These are phyloP conservation scores for Notarius quadriscutis DNA, from an alignment of 2,113 vertebrate genomes.

Conservation along the genomic window DNA sequence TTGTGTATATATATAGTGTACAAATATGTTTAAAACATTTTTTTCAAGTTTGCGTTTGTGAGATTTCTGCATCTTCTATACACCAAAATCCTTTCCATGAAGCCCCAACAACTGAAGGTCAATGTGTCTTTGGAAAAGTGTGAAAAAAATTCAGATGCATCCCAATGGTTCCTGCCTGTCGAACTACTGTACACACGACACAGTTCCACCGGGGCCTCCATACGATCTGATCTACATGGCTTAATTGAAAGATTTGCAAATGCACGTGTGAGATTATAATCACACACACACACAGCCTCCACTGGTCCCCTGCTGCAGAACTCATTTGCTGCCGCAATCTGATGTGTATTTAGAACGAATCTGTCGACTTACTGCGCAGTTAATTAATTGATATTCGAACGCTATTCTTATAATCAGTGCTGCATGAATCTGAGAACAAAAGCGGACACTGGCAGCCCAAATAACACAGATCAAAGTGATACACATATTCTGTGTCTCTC, in stretches of 20 bases:
- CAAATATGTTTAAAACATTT: neutral
- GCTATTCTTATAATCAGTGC: slow-evolving; percentile 78
- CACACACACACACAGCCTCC: slow-evolving; percentile 52
- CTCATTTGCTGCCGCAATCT: slow-evolving; percentile 76
- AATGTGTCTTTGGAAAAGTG: slow-evolving; percentile 9
- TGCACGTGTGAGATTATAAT: slow-evolving; percentile 76
- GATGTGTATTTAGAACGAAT: slow-evolving; percentile 76
- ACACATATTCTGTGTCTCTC: slow-evolving; percentile 63
- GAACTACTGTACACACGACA: slow-evolving; percentile 39
- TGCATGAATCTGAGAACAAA: slow-evolving; percentile 76
- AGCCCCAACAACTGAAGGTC: slow-evolving; percentile 5
- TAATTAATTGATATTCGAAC: slow-evolving; percentile 79
- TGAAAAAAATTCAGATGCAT: slow-evolving; percentile 3
- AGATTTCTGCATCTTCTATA: neutral
- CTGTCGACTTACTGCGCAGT: slow-evolving; percentile 73
- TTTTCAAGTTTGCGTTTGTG: neutral
- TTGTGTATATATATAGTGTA: no score
- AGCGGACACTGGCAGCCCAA: slow-evolving; percentile 73
- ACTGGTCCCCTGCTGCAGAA: slow-evolving; percentile 69
- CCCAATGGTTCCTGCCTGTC: slow-evolving; percentile 50
- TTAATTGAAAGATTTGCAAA: slow-evolving; percentile 80
- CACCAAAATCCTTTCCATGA: neutral
- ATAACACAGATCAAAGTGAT: slow-evolving; percentile 77
- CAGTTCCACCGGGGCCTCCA: slow-evolving; percentile 52
- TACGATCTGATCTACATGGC: slow-evolving; percentile 67